Conservation (phyloP, 1,140 invertebrate genomes). For the Campoletis sonorensis region DNA sequence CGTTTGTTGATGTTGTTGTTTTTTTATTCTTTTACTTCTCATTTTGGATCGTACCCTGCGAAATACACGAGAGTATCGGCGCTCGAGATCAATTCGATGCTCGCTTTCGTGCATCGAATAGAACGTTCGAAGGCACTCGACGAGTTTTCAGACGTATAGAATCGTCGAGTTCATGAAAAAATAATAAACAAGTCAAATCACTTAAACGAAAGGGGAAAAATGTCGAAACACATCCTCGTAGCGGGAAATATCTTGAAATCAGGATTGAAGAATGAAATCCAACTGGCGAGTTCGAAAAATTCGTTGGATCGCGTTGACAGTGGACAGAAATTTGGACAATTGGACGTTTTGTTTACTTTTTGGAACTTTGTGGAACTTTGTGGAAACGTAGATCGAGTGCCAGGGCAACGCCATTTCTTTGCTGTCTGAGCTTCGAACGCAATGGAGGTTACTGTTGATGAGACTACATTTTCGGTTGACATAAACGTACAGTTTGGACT, state of each 20-base stretch:
- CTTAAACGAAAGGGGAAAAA: slow-evolving; percentile 51
- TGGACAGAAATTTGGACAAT: background rate
- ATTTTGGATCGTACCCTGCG: slow-evolving; percentile 18
- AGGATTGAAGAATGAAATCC: background rate
- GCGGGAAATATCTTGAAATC: slow-evolving; percentile 25
- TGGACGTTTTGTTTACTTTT: slow-evolving; percentile 20
- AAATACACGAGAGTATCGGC: background rate
- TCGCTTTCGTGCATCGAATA: slow-evolving; percentile 27
- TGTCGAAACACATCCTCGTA: slow-evolving; percentile 66
- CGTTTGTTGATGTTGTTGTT: slow-evolving; percentile 34
- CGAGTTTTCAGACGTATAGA: slow-evolving; percentile 57
- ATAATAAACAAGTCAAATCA: slow-evolving; percentile 33
- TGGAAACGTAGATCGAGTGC: no score
- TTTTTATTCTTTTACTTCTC: slow-evolving; percentile 42
- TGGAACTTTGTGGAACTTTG: background rate
- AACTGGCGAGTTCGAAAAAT: no score
- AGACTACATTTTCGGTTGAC: no score
- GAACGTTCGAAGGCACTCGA: slow-evolving; percentile 40
- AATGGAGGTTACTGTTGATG: no score
- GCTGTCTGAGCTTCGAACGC: no score
- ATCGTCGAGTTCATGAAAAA: slow-evolving; percentile 45
- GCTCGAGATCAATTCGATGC: background rate
- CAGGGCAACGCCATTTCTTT: no score
- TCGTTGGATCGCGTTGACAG: no score
- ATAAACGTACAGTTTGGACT: no score